Evolutionary conservation across 2,888 invertebrate genomes (phyloP).

Genomic region (Blastobasis adustella): DNA sequence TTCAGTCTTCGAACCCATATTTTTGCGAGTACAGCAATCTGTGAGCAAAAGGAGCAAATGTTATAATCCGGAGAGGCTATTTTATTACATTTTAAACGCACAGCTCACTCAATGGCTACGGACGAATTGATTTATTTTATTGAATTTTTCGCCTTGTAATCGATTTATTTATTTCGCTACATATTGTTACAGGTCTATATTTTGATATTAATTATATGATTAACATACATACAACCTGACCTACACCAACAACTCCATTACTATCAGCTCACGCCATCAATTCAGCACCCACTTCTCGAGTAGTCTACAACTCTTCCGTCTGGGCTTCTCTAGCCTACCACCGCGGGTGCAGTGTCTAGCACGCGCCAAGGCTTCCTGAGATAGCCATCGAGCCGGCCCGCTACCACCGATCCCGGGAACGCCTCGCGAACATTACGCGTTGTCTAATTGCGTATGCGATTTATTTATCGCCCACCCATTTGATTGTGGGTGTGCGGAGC

Average conservation of each 20-base stretch:
- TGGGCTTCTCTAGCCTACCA: not conserved
- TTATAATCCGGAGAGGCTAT: no score
- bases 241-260: no score
- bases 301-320: no score
- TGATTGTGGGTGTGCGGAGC: constrained; percentile 9
- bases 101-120: not conserved
- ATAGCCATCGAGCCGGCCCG: constrained; percentile 60
- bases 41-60: not conserved
- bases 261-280: no score
- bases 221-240: no score
- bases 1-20: constrained; percentile 8
- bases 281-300: no score
- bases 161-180: no score
- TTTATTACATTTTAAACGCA: no score
- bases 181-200: no score
- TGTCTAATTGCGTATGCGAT: constrained; percentile 52
- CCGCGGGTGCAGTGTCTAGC: constrained; percentile 22
- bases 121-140: not conserved
- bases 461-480: constrained; percentile 35
- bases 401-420: constrained; percentile 46
- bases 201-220: no score
- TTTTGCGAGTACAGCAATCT: constrained; percentile 5
- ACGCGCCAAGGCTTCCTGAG: constrained; percentile 47
- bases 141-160: no score
- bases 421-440: constrained; percentile 50